Evolutionary conservation across 2,888 invertebrate species (phyloP), one percentile per base, ranked within the genome.

Genomic region (Netelia melanura): DNA sequence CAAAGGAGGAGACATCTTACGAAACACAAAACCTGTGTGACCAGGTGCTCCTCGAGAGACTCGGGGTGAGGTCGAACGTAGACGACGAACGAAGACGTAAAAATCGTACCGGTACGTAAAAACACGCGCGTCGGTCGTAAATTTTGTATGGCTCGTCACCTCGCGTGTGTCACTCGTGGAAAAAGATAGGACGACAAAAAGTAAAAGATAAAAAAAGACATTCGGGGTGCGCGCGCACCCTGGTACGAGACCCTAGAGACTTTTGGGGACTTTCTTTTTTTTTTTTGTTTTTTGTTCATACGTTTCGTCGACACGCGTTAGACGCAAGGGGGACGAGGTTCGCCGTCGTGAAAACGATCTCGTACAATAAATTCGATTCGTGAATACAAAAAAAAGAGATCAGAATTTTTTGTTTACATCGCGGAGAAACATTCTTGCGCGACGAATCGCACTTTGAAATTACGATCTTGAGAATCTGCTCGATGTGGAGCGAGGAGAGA

Each of bases 121-220:
- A 74, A 81, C 84, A 74, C 77, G 70, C 78, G 79, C 79, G 70
- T 43, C 71, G 10, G 74, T 72, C 77, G 44, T 81, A 77, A 71
- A 62, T 78, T 81, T 85, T 85, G 70, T 68, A 78, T 85, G 84
- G 44, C 77, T 81, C 74, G 84, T 81, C 81, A 81, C 74, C 78
- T 77, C 72, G 81, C 84, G 78, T 81, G 81, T 81, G 81, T 85
- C 81, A 52, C 68, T 64, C 23, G 58, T 72, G 38, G 52, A 71
- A 54, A 68, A 58, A 70, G 14, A 68, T 38, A 64, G 43, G 17
- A 30, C 43, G 44, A 71, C 17, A 77, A 52, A 61, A 17, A 48
- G 62, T 25, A 25, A 25, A 25, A 25, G 25, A 25, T 2, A 25
- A 25, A 25, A 25, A 25, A 25, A 72, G 74, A 68, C 67, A 48